Evolutionary conservation across 2,113 vertebrate species (phyloP).

Genomic region (Pelecanus crispus): DNA sequence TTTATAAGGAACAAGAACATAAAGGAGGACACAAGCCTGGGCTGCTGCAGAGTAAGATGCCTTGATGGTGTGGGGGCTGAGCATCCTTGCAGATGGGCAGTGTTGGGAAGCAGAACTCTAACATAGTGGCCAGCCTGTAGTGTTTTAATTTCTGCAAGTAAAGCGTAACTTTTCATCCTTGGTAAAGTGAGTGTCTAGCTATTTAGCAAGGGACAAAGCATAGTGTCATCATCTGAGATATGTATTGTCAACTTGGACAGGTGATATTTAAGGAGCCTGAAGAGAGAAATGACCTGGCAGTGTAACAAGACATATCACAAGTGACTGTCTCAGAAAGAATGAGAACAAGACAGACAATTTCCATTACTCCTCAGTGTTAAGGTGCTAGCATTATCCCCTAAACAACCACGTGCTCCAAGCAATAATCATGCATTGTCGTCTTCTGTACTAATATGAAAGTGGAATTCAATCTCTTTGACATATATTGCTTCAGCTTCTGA

Average conservation of each 20-base stretch:
- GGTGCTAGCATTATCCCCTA: conserved; percentile 38
- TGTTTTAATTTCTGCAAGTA: conserved; percentile 52
- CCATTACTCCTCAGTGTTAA: conserved; percentile 57
- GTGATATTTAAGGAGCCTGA: conserved; percentile 66
- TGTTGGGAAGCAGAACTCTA: neutral
- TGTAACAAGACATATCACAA: conserved; percentile 59
- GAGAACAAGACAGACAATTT: conserved; percentile 62
- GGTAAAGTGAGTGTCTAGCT: neutral
- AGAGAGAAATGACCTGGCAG: conserved; percentile 65
- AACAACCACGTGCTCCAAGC: conserved; percentile 55
- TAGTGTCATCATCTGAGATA: conserved; percentile 45
- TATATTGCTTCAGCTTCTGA: conserved; percentile 49
- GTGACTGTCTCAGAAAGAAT: conserved; percentile 51
- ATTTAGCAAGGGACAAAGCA: conserved; percentile 39
- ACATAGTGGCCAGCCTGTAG: neutral
- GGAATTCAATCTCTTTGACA: conserved; percentile 70
- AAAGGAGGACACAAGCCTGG: neutral
- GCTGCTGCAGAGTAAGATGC: neutral
- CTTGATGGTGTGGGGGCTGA: neutral
- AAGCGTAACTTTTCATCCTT: conserved; percentile 1
- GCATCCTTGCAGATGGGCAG: neutral
- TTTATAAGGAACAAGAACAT: neutral
- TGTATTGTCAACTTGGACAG: conserved; percentile 54
- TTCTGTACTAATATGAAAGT: conserved; percentile 63
- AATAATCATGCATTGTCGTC: conserved; percentile 54